Conservation (phyloP, 2,888 invertebrate species). For the Callyntrura guangdongensis region DNA sequence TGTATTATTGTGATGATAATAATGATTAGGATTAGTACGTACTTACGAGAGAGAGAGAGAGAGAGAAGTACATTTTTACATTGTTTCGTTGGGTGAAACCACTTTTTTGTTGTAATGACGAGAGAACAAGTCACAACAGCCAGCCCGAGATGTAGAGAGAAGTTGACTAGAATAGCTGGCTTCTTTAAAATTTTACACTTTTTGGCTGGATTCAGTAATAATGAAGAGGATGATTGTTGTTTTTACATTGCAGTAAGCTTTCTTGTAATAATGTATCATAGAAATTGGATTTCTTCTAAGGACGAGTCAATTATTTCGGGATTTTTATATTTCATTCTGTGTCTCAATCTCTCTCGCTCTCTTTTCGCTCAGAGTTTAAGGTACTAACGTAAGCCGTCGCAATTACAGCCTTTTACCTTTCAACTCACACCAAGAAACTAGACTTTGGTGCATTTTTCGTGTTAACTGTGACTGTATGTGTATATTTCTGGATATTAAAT, state of each 20-base stretch:
- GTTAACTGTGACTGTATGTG: no score
- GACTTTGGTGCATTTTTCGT: background rate
- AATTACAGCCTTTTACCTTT: no score
- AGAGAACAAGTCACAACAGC: conserved; percentile 37
- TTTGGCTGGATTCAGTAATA: conserved; percentile 22
- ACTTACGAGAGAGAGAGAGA: no score
- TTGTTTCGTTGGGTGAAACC: background rate
- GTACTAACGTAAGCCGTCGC: no score
- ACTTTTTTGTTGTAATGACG: conserved; percentile 27
- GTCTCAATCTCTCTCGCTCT: no score
- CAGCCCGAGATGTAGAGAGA: background rate
- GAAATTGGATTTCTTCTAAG: conserved; percentile 8
- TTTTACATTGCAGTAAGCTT: conserved; percentile 20
- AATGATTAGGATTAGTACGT: background rate
- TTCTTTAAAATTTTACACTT: background rate
- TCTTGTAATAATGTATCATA: no score
- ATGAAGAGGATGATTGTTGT: background rate
- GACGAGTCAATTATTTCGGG: conserved; percentile 36
- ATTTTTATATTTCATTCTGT: conserved; percentile 24
- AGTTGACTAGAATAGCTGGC: background rate
- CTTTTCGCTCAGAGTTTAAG: no score
- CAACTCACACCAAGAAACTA: no score
- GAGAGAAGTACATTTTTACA: no score
- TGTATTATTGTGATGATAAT: conserved; percentile 6
- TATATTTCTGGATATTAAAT: conserved; percentile 44